Percentiles rank a stretch among this genome's conserved stretches.
Conservation (phyloP, 2,888 invertebrate genomes). For the Yponomeuta cagnagella region DNA sequence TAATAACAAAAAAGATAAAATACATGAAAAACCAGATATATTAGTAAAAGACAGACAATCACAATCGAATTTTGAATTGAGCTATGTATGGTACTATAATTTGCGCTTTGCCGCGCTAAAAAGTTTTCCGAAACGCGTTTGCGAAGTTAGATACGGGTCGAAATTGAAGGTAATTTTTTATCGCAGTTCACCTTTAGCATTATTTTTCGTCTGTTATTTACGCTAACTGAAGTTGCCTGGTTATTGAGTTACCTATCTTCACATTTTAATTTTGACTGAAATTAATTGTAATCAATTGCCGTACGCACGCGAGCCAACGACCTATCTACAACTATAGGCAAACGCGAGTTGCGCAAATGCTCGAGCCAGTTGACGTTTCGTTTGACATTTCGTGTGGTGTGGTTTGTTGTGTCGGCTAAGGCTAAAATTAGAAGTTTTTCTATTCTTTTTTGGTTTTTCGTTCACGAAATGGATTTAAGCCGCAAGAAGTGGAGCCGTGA, state of each 20-base stretch:
- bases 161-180: not conserved
- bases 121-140: not conserved
- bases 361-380: slow-evolving; percentile 31
- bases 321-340: not conserved
- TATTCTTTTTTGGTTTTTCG: not conserved
- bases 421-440: slow-evolving; percentile 12
- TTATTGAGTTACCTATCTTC: not conserved
- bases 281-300: not conserved
- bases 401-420: not conserved
- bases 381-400: slow-evolving; percentile 30
- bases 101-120: not conserved
- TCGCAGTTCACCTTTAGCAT: no score
- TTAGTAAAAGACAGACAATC: no score
- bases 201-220: no score
- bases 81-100: no score
- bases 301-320: not conserved
- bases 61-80: no score
- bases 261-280: not conserved
- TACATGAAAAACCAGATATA: no score
- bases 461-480: not conserved
- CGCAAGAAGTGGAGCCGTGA: not conserved
- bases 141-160: not conserved
- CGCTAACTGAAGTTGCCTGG: no score
- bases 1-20: no score
- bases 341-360: slow-evolving; percentile 22